Conservation (phyloP, 2,888 invertebrate genomes). For the Drosophila rubida region DNA sequence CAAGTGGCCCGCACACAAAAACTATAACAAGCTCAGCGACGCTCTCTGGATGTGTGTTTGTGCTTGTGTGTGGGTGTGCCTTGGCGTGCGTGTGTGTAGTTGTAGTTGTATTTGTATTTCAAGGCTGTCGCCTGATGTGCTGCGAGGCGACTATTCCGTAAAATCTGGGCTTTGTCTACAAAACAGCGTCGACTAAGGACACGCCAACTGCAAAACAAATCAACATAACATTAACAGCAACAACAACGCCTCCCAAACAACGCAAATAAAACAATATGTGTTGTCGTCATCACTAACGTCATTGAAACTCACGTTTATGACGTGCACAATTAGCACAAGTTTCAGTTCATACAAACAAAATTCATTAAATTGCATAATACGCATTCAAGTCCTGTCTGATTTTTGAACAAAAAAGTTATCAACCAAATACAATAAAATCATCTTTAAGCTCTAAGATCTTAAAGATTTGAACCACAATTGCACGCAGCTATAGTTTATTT, state of each 20-base stretch:
- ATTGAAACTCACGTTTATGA: slow-evolving; percentile 32
- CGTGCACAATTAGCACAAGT: slow-evolving; percentile 22
- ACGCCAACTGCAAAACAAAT: slow-evolving; percentile 52
- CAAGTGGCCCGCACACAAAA: slow-evolving; percentile 55
- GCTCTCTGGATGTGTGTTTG: slow-evolving; percentile 18
- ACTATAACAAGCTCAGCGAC: slow-evolving; percentile 50
- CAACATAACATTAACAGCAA: slow-evolving; percentile 10
- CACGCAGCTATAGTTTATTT: not conserved
- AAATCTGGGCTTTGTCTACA: slow-evolving; percentile 67
- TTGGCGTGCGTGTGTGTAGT: slow-evolving; percentile 14
- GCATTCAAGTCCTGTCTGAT: not conserved
- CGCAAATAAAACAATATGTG: slow-evolving; percentile 26
- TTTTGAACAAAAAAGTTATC: too few species aligned
- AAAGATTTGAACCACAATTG: too few species aligned
- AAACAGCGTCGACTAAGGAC: slow-evolving; percentile 56
- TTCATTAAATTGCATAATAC: not conserved
- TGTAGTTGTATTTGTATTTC: slow-evolving; percentile 29
- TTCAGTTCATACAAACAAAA: not conserved
- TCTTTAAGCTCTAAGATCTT: too few species aligned
- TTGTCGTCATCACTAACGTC: slow-evolving; percentile 33
- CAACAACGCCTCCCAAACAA: slow-evolving; percentile 11
- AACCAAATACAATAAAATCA: too few species aligned
- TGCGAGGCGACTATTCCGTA: slow-evolving; percentile 36
- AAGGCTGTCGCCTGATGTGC: slow-evolving; percentile 48
- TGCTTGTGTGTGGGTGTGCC: slow-evolving; percentile 16